Conservation (phyloP, 2,113 vertebrate species). For the Pseudorectes ferrugineus region DNA sequence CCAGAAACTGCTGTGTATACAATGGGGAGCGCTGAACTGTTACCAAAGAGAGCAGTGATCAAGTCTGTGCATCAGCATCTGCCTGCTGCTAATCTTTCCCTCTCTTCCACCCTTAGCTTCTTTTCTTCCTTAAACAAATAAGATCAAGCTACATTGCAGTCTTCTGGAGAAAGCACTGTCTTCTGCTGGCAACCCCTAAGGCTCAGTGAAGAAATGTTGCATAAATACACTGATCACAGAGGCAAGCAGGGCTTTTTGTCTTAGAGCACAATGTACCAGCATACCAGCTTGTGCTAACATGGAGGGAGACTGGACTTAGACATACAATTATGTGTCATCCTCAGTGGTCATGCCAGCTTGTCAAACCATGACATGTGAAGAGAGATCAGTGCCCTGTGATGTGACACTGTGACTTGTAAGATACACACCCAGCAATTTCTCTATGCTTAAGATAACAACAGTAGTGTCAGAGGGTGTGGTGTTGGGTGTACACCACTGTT, state of each 20-base stretch:
- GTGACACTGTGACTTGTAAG: background rate
- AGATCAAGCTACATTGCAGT: background rate
- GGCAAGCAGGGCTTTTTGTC: background rate
- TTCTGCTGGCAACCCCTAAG: background rate
- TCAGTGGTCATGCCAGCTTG: background rate
- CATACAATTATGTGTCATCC: fast-evolving
- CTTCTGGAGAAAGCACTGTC: background rate
- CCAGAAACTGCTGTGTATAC: background rate
- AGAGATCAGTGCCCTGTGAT: background rate
- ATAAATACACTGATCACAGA: background rate
- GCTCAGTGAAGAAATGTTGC: background rate
- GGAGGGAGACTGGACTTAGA: background rate
- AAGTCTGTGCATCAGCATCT: background rate
- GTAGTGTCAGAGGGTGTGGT: background rate
- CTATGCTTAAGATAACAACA: background rate
- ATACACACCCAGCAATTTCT: background rate
- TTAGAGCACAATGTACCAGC: background rate
- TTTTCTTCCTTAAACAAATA: background rate
- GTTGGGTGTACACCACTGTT: fast-evolving
- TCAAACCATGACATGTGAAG: background rate
- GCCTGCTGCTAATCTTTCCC: background rate
- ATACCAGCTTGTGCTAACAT: background rate
- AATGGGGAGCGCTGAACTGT: background rate
- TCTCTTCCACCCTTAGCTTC: background rate
- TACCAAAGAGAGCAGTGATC: background rate